phyloP scores from a whole-genome alignment of 2,888 invertebrate species.

The Hermaeophaga mercurialis region DNA sequence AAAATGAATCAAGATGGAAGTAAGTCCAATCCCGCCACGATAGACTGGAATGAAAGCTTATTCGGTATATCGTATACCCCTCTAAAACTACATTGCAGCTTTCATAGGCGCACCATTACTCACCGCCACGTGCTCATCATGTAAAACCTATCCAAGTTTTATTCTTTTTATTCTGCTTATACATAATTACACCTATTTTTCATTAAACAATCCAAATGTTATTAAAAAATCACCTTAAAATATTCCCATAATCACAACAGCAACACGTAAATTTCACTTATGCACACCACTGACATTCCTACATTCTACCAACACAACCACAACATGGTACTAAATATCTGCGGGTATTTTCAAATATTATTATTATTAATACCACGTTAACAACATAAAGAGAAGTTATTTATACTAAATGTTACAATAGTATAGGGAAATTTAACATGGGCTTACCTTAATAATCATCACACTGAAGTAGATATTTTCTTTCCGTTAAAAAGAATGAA shows the following conservation, averaged over 20 bases:
- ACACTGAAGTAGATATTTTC: too few relatives aligned
- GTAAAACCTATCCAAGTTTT: neutral
- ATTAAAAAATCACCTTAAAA: constrained; percentile 27
- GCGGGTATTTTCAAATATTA: constrained; percentile 26
- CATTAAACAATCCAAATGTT: neutral
- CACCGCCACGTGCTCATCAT: constrained; percentile 33
- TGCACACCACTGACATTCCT: constrained; percentile 37
- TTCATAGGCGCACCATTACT: constrained; percentile 57
- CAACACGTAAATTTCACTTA: constrained; percentile 15
- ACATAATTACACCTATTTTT: neutral
- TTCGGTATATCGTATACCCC: constrained; percentile 59
- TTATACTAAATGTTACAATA: too few relatives aligned
- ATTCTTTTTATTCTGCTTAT: neutral
- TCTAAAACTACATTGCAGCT: constrained; percentile 63
- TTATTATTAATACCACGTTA: too few relatives aligned
- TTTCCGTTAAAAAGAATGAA: too few relatives aligned
- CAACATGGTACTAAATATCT: constrained; percentile 9
- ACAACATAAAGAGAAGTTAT: too few relatives aligned
- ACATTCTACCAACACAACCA: constrained; percentile 25
- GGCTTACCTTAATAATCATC: too few relatives aligned
- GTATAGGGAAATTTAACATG: too few relatives aligned
- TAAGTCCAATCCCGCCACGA: constrained; percentile 68
- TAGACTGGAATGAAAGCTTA: constrained; percentile 59
- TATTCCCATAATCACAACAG: constrained; percentile 13
- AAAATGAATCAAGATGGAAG: constrained; percentile 82